These are phyloP conservation scores for Lepus americanus DNA, from an alignment of 2,113 vertebrate genomes.

Conservation along the genomic window DNA sequence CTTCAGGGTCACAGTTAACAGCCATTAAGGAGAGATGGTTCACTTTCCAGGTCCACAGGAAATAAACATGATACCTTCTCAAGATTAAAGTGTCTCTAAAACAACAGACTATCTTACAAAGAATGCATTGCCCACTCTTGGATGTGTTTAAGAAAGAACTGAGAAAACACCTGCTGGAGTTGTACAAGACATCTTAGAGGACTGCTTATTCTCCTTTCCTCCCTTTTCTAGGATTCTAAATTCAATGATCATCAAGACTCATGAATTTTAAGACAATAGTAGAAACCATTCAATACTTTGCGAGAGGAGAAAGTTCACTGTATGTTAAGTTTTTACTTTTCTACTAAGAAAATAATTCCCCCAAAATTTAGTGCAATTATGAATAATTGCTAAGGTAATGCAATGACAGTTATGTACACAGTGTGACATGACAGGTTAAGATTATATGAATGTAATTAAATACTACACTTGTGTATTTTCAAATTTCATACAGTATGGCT, in stretches of 20 bases:
- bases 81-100: neutral
- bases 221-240: neutral
- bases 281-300: neutral
- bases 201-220: neutral
- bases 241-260: neutral
- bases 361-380: neutral
- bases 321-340: neutral
- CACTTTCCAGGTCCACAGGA: neutral
- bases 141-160: neutral
- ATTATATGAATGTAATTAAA: neutral
- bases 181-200: neutral
- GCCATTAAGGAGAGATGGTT: neutral
- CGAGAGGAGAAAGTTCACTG: neutral
- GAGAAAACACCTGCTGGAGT: neutral
- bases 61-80: neutral
- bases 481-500: neutral
- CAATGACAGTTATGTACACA: neutral
- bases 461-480: neutral
- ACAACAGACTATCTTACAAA: neutral
- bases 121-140: neutral
- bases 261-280: neutral
- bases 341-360: neutral
- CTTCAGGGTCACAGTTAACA: neutral
- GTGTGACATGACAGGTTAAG: neutral
- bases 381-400: neutral